Conservation (phyloP, 2,888 invertebrate species). For the Helicoverpa assulta region DNA sequence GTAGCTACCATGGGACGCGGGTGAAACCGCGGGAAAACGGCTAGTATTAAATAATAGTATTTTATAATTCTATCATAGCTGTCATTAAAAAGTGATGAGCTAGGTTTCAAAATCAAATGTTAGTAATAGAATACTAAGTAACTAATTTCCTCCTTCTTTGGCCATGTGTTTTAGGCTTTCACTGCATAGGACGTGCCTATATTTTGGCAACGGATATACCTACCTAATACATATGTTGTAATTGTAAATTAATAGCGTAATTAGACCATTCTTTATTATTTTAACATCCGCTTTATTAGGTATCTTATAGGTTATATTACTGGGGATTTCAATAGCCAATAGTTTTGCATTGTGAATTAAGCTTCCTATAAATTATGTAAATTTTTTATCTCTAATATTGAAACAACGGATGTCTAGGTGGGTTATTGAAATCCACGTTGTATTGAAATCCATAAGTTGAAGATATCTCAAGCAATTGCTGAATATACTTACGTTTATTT, state of each 20-base stretch:
- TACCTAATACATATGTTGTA: slow-evolving; percentile 12
- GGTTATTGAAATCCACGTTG: too few relatives aligned
- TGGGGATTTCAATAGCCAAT: too few relatives aligned
- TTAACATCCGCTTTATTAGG: too few relatives aligned
- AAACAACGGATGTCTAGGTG: too few relatives aligned
- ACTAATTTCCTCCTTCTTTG: not conserved
- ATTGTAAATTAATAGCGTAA: slow-evolving; percentile 22
- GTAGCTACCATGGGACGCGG: too few relatives aligned
- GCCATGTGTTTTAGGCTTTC: slow-evolving; percentile 24
- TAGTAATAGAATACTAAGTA: slow-evolving; percentile 36
- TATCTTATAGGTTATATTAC: too few relatives aligned
- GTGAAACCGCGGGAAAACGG: too few relatives aligned
- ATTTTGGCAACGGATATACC: not conserved
- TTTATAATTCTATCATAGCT: slow-evolving; percentile 13
- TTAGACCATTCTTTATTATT: not conserved
- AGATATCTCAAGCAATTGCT: too few relatives aligned
- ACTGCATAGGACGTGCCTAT: slow-evolving; percentile 13
- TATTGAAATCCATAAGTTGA: too few relatives aligned
- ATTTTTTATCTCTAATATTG: too few relatives aligned
- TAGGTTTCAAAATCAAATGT: slow-evolving; percentile 27
- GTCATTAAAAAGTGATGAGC: slow-evolving; percentile 28
- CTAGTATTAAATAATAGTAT: not conserved
- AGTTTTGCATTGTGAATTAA: too few relatives aligned
- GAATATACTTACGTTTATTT: not conserved
- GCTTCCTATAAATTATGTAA: too few relatives aligned